Base-by-base conservation (phyloP, 1,140 invertebrate species). In the Thaumetopoea pityocampa region DNA sequence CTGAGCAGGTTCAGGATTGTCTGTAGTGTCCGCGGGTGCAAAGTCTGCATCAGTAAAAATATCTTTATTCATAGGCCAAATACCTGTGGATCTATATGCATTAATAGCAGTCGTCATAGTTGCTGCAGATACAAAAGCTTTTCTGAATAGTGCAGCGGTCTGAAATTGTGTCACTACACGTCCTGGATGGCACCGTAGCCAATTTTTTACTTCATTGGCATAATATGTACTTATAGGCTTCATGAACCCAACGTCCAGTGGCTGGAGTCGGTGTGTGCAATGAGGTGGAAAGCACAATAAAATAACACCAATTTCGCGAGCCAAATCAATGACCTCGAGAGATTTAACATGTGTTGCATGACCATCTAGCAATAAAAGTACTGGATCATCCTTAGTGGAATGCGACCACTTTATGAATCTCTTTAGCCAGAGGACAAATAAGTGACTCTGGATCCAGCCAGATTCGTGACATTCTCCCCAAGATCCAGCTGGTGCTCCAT, bases 201-300 rank as follows among this genome's bases (percentile, higher is more conserved):
- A n/a, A n/a, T n/a, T n/a, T n/a, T n/a, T n/a, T n/a, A n/a, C n/a
- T n/a, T n/a, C n/a, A n/a, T n/a, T n/a, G n/a, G n/a, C n/a, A n/a
- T n/a, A n/a, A n/a, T n/a, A n/a, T n/a, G n/a, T n/a, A n/a, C n/a
- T n/a, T n/a, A n/a, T n/a, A n/a, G n/a, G n/a, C n/a, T n/a, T n/a
- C n/a, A n/a, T n/a, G n/a, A n/a, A n/a, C n/a, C 28, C 38, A 32
- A 23, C 19, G 29, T 30, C 27, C 1, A 36, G 9, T 1, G 9
- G 43, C 8, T 46, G 43, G 9, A 46, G 8, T 2, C 19, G n/a
- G 4, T 44, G 32, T 11, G 42, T 44, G 23, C 30, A 29, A 17
- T 44, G 42, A 2, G 30, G 30, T 10, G 42, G 42, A 2, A 36
- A 17, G 11, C 24, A 28, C 1, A 30, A 8, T 5, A 36, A 36